These are phyloP conservation scores for Zaprionus tsacasi DNA, from an alignment of 1,140 invertebrate species.

Conservation along the genomic window DNA sequence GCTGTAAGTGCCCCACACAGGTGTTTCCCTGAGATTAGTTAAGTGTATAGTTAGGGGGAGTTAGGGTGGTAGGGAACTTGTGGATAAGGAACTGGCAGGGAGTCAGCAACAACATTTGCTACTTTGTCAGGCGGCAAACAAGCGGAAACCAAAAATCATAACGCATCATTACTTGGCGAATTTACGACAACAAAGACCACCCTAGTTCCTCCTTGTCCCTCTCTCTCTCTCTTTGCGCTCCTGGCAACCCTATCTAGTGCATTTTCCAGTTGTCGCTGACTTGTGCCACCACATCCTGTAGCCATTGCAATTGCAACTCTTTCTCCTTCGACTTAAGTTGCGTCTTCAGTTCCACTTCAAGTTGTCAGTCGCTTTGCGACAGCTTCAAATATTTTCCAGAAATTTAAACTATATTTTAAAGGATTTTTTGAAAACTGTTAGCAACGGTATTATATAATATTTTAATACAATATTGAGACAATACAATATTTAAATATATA, in stretches of 20 bases:
- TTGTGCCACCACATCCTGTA: slow-evolving; percentile 48
- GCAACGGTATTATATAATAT: too few species aligned
- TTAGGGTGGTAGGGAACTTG: not conserved
- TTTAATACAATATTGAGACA: too few species aligned
- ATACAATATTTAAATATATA: too few species aligned
- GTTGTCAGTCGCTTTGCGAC: not conserved
- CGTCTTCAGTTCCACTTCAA: not conserved
- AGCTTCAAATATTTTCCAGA: not conserved
- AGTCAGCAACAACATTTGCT: slow-evolving; percentile 57
- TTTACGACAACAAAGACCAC: slow-evolving; percentile 57
- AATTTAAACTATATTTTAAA: not conserved
- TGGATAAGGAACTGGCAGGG: not conserved
- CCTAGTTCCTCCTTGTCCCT: not conserved
- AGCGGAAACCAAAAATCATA: slow-evolving; percentile 81
- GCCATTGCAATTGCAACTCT: slow-evolving; percentile 38
- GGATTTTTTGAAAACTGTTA: not conserved
- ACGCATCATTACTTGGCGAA: slow-evolving; percentile 81
- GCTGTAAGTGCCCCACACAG: slow-evolving; percentile 86
- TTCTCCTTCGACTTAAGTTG: slow-evolving; percentile 15
- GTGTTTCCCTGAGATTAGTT: slow-evolving; percentile 54
- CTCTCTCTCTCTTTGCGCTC: not conserved
- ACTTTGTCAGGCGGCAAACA: slow-evolving; percentile 71
- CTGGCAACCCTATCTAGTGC: not conserved
- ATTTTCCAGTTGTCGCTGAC: slow-evolving; percentile 25
- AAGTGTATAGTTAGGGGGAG: not conserved